Evolutionary conservation across 2,888 invertebrate species (phyloP), one percentile per base, ranked within the genome.

Genomic region (Aplocera efformata): DNA sequence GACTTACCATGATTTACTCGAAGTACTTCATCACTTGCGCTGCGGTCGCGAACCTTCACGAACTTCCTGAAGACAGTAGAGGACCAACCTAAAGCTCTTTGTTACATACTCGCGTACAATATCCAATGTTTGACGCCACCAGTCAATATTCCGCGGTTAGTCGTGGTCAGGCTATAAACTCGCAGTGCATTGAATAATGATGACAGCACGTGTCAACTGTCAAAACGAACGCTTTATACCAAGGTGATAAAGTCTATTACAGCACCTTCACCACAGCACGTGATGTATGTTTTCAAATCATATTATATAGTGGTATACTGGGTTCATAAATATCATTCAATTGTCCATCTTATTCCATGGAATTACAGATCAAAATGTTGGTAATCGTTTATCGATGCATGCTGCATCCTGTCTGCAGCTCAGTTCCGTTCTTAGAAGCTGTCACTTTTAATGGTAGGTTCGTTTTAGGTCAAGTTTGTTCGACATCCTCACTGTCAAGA

Each of bases 171-270:
- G 37, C 40, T 23, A 32, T 32, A 24, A 35, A 44, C 7, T 20
- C 32, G 34, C 38, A 26, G 47, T 37, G 54, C 32, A 20, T 36
- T 35, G 72, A 60, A 72, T 74, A 68, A 53, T 63, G 50, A 71
- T 67, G 32, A 42, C 33, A 33, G 37, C 52, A 42, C 52, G 49
- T 42, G 50, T 40, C 35, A 28, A 6, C 27, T 25, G 24, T 28
- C 28, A 27, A 13, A 39, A 35, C 10, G 6, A 26, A 26, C 9
- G 20, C 32, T 13, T 25, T 36, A 36, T 17, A 6, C 10, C 20
- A 27, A 23, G 3, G 23, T 2, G n/a, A 20, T 41, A 36, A 26
- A 41, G 36, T 25, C 8, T 13, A 36, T 13, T 8, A 10, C 6
- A 20, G 26, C 24, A 9, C 10, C 3, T 4, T n/a, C n/a, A 7